A percentile compares a stretch with the other conserved stretches of the same genome.
These are phyloP conservation scores for Brotula barbata DNA, from an alignment of 2,797 vertebrate genomes.

Conservation along the genomic window DNA sequence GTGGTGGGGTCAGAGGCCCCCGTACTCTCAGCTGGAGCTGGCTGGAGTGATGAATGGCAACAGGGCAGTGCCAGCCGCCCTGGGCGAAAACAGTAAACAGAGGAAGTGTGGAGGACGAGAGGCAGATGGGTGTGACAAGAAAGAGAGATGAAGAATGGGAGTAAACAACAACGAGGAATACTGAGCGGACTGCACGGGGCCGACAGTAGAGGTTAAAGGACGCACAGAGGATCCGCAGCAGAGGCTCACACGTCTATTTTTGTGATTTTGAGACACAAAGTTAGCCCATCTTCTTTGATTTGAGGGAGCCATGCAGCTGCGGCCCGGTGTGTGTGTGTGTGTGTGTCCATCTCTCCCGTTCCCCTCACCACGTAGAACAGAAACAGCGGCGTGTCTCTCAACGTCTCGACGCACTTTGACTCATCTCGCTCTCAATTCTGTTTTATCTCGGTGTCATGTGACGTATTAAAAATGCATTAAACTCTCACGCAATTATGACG, in stretches of 20 bases:
- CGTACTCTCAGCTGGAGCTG: slow-evolving; percentile 66
- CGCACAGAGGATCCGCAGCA: slow-evolving; percentile 15
- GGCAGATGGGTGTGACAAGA: slow-evolving; percentile 46
- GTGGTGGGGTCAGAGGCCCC: slow-evolving; percentile 59
- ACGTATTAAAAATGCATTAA: slow-evolving; percentile 77
- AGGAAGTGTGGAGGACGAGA: slow-evolving; percentile 48
- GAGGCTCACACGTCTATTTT: slow-evolving; percentile 28
- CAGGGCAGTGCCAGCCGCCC: slow-evolving; percentile 53
- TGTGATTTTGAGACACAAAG: slow-evolving; percentile 20
- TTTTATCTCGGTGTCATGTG: slow-evolving; percentile 54
- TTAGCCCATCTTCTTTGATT: slow-evolving; percentile 13
- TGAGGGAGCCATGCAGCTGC: background rate
- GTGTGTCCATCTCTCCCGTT: slow-evolving; percentile 4
- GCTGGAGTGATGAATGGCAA: slow-evolving; percentile 67
- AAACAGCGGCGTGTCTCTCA: slow-evolving; percentile 25
- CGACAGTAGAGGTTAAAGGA: slow-evolving; percentile 49
- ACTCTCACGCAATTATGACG: slow-evolving; percentile 61
- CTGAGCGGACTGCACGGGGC: slow-evolving; percentile 26
- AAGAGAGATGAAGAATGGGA: slow-evolving; percentile 49
- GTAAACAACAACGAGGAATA: slow-evolving; percentile 33
- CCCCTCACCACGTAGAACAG: slow-evolving; percentile 9
- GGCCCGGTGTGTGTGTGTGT: background rate
- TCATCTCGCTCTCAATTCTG: slow-evolving; percentile 58
- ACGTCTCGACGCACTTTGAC: slow-evolving; percentile 45
- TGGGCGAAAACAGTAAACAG: slow-evolving; percentile 59